These are phyloP conservation scores for Atherinosoma microstoma DNA, from an alignment of 2,797 vertebrate genomes.

Conservation along the genomic window DNA sequence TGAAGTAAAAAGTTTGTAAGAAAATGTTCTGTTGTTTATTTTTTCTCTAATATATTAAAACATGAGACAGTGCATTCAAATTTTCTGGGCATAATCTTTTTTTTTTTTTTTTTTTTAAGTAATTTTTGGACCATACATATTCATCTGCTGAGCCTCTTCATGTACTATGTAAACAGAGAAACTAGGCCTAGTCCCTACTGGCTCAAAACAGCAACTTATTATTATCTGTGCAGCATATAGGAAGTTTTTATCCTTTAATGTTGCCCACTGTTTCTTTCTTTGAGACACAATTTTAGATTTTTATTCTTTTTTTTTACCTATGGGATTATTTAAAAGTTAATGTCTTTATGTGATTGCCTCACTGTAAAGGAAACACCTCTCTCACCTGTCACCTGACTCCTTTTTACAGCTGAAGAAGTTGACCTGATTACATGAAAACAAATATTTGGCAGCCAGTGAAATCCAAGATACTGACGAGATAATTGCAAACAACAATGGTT, in stretches of 20 bases:
- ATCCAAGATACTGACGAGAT: too few species aligned
- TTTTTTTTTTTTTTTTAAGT: conserved; percentile 18
- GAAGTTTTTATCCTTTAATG: conserved; percentile 2
- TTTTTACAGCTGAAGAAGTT: too few species aligned
- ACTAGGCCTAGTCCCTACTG: conserved; percentile 32
- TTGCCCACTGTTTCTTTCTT: not conserved
- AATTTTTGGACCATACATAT: conserved; percentile 11
- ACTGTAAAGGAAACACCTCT: not conserved
- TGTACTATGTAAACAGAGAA: conserved; percentile 27
- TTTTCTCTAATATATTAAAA: not conserved
- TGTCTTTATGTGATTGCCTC: not conserved
- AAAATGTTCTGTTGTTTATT: conserved; percentile 11
- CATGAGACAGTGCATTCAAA: not conserved
- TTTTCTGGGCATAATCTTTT: not conserved
- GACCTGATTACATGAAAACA: too few species aligned
- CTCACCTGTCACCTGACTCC: not conserved
- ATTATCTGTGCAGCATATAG: conserved; percentile 1
- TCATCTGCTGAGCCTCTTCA: conserved; percentile 25
- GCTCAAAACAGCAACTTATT: conserved; percentile 18
- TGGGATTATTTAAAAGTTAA: not conserved
- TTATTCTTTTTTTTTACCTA: not conserved
- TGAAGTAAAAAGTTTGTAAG: conserved; percentile 23
- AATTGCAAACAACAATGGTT: too few species aligned
- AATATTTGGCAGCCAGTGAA: too few species aligned
- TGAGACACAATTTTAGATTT: not conserved